Percentiles rank a stretch among this genome's conserved stretches.
Evolutionary conservation across 2,113 vertebrate genomes (phyloP).

Genomic region (Turdus rufiventris): DNA sequence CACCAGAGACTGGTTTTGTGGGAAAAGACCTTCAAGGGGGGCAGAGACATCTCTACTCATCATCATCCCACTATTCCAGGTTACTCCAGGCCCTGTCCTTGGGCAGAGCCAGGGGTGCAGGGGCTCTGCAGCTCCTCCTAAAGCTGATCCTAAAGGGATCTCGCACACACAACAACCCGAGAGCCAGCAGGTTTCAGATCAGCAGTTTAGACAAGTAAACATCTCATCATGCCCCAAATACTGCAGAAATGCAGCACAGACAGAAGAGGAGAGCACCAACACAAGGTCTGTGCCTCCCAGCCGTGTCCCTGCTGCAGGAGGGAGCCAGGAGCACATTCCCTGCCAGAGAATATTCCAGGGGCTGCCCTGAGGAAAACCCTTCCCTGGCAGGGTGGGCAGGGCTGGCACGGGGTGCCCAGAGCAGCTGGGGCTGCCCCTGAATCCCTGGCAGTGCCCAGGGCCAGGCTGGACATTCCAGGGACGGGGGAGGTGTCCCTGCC

Average conservation of each 20-base stretch:
- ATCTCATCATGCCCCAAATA: background rate
- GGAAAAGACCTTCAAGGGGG: rapidly evolving
- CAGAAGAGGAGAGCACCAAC: rapidly evolving
- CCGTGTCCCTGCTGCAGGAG: background rate
- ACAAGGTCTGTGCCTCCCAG: rapidly evolving
- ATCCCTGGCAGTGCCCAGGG: background rate
- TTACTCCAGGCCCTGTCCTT: background rate
- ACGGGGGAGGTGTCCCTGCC: background rate
- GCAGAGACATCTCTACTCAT: background rate
- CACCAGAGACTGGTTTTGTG: background rate
- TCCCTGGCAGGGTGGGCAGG: background rate
- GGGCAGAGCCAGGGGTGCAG: background rate
- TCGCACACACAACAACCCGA: background rate
- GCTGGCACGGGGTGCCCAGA: too few species aligned
- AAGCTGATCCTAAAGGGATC: too few species aligned
- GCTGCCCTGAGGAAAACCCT: background rate
- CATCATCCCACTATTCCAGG: background rate
- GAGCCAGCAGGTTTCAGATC: background rate
- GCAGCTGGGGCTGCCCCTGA: too few species aligned
- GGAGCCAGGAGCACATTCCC: background rate
- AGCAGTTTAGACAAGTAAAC: background rate
- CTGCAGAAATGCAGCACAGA: background rate
- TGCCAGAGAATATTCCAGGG: background rate
- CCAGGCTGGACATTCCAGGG: too few species aligned
- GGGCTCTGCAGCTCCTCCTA: background rate